phyloP scores from a whole-genome alignment of 2,797 vertebrate genomes.

The Cyprinella venusta region DNA sequence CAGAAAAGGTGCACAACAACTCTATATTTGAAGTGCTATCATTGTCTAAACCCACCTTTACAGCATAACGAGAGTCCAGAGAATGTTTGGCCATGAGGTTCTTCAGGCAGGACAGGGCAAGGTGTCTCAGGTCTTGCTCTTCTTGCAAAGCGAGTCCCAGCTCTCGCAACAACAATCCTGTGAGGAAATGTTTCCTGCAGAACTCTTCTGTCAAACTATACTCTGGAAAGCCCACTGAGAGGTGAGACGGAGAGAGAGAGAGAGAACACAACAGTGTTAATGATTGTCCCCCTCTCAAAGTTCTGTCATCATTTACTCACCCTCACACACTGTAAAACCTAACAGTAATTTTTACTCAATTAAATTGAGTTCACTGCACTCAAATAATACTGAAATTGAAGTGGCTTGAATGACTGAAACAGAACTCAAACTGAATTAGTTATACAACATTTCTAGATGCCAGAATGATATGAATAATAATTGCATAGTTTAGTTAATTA shows the following conservation, averaged over 20 bases:
- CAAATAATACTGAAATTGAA: too few relatives aligned
- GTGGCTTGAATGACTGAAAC: too few relatives aligned
- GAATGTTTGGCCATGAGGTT: constrained; percentile 98
- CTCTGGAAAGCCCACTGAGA: constrained; percentile 85
- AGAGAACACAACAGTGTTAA: background rate
- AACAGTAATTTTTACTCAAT: too few relatives aligned
- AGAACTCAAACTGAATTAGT: too few relatives aligned
- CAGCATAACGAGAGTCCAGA: constrained; percentile 90
- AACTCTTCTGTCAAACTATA: constrained; percentile 97
- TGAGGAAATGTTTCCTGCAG: constrained; percentile 96
- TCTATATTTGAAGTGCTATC: background rate
- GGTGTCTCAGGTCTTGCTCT: constrained; percentile 93
- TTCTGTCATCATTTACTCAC: too few relatives aligned
- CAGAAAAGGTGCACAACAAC: background rate
- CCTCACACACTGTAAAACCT: too few relatives aligned
- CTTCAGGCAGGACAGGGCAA: constrained; percentile 94
- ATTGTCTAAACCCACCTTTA: constrained; percentile 77
- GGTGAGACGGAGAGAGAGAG: background rate
- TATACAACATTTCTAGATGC: too few relatives aligned
- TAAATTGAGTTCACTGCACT: too few relatives aligned
- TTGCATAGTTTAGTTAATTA: too few relatives aligned
- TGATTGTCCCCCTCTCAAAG: background rate
- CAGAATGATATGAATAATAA: too few relatives aligned
- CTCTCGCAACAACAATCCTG: constrained; percentile 92
- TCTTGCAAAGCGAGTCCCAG: constrained; percentile 96